These are phyloP conservation scores for Bubo blakistoni DNA, from an alignment of 2,113 vertebrate genomes.

Conservation along the genomic window DNA sequence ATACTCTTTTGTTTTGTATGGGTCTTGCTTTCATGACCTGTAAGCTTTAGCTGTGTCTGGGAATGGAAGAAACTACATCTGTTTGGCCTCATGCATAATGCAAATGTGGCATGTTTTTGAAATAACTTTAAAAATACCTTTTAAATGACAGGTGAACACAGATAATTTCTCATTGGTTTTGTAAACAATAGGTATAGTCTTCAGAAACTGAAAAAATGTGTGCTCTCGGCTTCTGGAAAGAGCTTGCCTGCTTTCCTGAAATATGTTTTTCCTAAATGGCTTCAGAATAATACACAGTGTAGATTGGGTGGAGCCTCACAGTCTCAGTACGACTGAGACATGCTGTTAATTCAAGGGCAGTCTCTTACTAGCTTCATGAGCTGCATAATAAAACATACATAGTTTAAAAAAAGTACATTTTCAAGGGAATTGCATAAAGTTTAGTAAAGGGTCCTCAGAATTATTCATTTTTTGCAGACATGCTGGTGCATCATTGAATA, in stretches of 20 bases:
- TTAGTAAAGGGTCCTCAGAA: not conserved
- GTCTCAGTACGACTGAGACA: not conserved
- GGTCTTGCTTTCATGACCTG: not conserved
- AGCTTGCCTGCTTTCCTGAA: not conserved
- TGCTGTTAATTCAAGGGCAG: conserved; percentile 22
- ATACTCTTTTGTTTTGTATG: not conserved
- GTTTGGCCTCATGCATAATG: not conserved
- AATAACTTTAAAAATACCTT: not conserved
- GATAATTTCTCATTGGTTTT: not conserved
- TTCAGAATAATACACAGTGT: not conserved
- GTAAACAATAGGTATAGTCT: not conserved
- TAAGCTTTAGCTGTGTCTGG: not conserved
- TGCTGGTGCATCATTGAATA: not conserved
- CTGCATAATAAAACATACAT: not conserved
- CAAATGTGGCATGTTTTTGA: not conserved
- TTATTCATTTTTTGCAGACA: not conserved
- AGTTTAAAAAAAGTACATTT: not conserved
- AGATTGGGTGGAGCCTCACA: not conserved
- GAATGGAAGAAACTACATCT: not conserved
- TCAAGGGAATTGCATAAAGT: not conserved
- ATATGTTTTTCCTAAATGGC: not conserved
- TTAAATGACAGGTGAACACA: not conserved
- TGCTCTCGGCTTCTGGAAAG: not conserved
- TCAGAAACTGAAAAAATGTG: not conserved
- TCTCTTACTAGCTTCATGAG: not conserved